Conservation (phyloP, 2,797 vertebrate genomes). For the Coregonus ussuriensis region DNA sequence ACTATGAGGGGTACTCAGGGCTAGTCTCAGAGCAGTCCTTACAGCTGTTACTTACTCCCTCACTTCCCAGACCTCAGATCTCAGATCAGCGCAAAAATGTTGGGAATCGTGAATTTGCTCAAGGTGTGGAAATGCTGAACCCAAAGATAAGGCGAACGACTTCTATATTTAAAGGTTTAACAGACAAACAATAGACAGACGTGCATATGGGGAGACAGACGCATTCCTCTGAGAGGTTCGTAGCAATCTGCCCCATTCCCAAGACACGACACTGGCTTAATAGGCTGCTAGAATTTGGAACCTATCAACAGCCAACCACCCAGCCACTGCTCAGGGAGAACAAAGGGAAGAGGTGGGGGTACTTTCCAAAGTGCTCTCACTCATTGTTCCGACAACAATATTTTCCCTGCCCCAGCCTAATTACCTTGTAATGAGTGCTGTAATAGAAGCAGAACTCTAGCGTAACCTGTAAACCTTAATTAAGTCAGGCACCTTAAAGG, state of each 20-base stretch:
- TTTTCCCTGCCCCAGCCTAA: constrained; percentile 70
- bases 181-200: too few relatives aligned
- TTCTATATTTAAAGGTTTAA: too few relatives aligned
- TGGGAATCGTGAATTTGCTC: too few relatives aligned
- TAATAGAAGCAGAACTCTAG: constrained; percentile 73
- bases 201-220: too few relatives aligned
- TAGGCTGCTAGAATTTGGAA: too few relatives aligned
- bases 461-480: constrained; percentile 79
- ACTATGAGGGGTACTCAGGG: constrained; percentile 41
- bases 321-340: constrained; percentile 15
- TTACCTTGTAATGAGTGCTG: constrained; percentile 74
- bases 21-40: constrained; percentile 56
- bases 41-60: constrained; percentile 56
- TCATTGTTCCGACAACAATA: constrained; percentile 75
- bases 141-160: too few relatives aligned
- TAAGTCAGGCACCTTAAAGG: constrained; percentile 73
- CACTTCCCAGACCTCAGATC: constrained; percentile 38
- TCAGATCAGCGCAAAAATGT: constrained; percentile 12
- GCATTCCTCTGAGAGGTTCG: too few relatives aligned
- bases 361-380: constrained; percentile 56
- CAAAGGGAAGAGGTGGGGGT: constrained; percentile 5
- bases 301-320: constrained; percentile 33
- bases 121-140: too few relatives aligned
- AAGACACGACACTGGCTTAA: too few relatives aligned
- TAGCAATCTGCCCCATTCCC: too few relatives aligned